Percentiles rank a stretch among this genome's conserved stretches.
Evolutionary conservation across 2,113 vertebrate genomes (phyloP).

Genomic region (Empidonax alnorum): DNA sequence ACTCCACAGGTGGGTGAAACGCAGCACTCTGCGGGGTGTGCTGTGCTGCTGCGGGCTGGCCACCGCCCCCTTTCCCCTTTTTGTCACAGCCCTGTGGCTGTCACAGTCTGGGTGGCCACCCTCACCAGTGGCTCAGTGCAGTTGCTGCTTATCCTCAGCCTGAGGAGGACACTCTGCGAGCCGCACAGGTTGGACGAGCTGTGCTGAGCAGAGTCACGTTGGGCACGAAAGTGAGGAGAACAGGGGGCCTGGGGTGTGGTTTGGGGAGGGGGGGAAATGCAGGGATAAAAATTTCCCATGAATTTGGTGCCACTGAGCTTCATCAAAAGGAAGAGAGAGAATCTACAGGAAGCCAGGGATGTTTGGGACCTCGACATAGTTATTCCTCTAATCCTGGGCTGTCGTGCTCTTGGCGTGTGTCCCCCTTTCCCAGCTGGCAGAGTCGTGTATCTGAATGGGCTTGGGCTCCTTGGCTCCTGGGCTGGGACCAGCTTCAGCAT

Average conservation of each 20-base stretch:
- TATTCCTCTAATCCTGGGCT: neutral
- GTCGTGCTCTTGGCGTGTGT: neutral
- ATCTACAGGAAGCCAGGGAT: neutral
- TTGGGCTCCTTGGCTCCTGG: neutral
- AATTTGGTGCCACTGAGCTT: neutral
- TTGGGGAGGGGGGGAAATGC: neutral
- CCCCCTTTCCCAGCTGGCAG: neutral
- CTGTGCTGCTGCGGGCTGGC: neutral
- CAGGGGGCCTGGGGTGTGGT: neutral
- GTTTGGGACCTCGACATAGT: neutral
- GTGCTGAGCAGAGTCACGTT: neutral
- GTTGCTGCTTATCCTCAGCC: neutral
- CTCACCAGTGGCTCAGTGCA: neutral
- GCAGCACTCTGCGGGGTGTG: rapidly evolving
- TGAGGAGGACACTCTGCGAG: neutral
- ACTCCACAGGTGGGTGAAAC: constrained; percentile 83
- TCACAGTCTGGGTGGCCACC: neutral
- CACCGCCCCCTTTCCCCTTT: neutral
- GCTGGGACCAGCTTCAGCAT: neutral
- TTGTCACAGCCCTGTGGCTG: neutral
- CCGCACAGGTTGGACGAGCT: rapidly evolving
- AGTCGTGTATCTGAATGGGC: neutral
- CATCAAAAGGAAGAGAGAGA: neutral
- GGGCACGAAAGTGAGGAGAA: neutral
- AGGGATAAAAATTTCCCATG: neutral